These are phyloP conservation scores for Platycercus adscitus DNA, from an alignment of 2,113 vertebrate genomes.

Conservation along the genomic window DNA sequence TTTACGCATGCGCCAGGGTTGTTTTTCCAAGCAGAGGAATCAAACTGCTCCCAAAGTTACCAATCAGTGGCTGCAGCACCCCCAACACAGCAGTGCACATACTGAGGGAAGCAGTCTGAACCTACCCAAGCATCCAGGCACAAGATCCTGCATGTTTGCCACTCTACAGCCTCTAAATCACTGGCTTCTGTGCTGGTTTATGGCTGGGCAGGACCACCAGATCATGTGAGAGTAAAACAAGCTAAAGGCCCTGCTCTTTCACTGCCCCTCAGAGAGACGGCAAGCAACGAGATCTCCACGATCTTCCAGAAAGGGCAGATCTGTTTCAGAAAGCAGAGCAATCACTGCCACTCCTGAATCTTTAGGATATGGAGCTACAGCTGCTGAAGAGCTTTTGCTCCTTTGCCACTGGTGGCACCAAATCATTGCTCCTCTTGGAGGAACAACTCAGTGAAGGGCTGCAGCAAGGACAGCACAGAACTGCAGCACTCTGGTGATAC, in stretches of 20 bases:
- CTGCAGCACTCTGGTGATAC: neutral
- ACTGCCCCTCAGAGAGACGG: neutral
- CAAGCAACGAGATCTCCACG: rapidly evolving
- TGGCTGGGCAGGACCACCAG: neutral
- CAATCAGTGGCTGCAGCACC: neutral
- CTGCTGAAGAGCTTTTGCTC: neutral
- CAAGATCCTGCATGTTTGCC: neutral
- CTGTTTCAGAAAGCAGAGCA: neutral
- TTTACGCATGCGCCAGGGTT: rapidly evolving
- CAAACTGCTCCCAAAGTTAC: neutral
- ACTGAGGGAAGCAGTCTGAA: neutral
- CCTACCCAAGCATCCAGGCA: neutral
- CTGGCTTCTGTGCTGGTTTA: neutral
- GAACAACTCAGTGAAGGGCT: rapidly evolving
- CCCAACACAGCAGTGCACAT: rapidly evolving
- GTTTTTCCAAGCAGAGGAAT: neutral
- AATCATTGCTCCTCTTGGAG: neutral
- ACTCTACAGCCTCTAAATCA: neutral
- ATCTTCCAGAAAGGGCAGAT: neutral
- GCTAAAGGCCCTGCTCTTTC: neutral
- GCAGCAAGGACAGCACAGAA: neutral
- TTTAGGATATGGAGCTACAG: neutral
- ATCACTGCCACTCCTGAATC: rapidly evolving
- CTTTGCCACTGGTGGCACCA: neutral
- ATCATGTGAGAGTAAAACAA: rapidly evolving